Conservation (phyloP, 2,797 vertebrate genomes). For the Margarornis squamiger region DNA sequence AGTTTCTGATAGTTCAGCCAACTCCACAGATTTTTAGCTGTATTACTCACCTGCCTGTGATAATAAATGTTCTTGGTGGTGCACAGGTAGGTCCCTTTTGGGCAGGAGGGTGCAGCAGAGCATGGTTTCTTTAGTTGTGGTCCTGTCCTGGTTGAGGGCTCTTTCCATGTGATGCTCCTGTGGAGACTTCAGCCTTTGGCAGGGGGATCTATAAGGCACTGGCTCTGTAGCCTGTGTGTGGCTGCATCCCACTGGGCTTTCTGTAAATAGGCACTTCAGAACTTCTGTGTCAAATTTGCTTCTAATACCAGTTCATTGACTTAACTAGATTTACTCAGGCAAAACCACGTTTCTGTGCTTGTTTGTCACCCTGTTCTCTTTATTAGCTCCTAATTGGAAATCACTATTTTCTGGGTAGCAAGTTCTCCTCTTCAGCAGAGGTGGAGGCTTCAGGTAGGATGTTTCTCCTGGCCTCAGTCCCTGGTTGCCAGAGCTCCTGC, state of each 20-base stretch:
- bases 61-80: background rate
- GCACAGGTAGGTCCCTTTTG: background rate
- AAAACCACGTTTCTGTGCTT: background rate
- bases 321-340: background rate
- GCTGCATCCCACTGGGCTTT: background rate
- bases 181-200: background rate
- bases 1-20: background rate
- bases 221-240: background rate
- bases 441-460: background rate
- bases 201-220: accelerated
- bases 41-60: background rate
- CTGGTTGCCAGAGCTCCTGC: background rate
- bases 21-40: background rate
- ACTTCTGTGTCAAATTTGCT: background rate
- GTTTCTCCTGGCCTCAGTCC: background rate
- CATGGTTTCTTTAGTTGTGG: accelerated
- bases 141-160: background rate
- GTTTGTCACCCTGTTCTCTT: background rate
- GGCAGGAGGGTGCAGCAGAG: background rate
- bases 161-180: background rate
- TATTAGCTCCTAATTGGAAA: background rate
- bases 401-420: background rate
- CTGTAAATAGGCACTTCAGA: background rate
- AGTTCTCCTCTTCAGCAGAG: background rate
- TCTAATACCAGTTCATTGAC: background rate